Evolutionary conservation across 2,797 vertebrate genomes (phyloP).

Genomic region (Menidia menidia): DNA sequence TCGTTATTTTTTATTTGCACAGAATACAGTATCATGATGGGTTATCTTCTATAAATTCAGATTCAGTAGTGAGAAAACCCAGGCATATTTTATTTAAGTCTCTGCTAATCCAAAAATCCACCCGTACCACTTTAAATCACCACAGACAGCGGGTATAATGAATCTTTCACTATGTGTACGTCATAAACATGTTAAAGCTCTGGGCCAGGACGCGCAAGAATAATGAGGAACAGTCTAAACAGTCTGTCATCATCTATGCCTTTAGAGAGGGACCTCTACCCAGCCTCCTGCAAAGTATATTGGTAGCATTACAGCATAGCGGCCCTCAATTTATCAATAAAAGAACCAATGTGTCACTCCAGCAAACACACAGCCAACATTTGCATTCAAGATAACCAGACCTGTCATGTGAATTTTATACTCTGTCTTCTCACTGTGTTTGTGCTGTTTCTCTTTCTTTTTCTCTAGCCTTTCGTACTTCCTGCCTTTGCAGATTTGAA

Average conservation of each 20-base stretch:
- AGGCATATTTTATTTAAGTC: constrained; percentile 34
- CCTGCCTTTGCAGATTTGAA: constrained; percentile 50
- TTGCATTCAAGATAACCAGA: constrained; percentile 82
- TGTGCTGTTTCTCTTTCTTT: constrained; percentile 63
- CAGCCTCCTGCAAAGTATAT: constrained; percentile 62
- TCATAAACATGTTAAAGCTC: constrained; percentile 72
- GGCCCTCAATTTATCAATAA: constrained; percentile 78
- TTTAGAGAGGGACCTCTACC: constrained; percentile 64
- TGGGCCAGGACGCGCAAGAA: constrained; percentile 64
- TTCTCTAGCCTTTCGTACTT: constrained; percentile 51
- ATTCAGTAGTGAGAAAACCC: constrained; percentile 35
- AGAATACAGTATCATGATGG: constrained; percentile 26
- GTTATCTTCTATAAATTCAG: constrained; percentile 56
- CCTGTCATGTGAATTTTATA: constrained; percentile 81
- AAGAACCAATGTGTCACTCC: constrained; percentile 77
- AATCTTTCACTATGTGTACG: constrained; percentile 60
- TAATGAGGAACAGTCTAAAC: constrained; percentile 72
- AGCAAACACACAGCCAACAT: constrained; percentile 75
- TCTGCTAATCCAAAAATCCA: constrained; percentile 59
- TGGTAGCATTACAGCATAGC: constrained; percentile 75
- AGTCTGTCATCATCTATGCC: constrained; percentile 78
- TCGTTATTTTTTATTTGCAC: constrained; percentile 28
- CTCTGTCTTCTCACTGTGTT: constrained; percentile 69
- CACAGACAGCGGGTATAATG: constrained; percentile 65
- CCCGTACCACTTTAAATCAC: constrained; percentile 66